These are phyloP conservation scores for Aplysina aerophoba DNA, from an alignment of 37 sponge, comb jelly and placozoan species.

Conservation along the genomic window DNA sequence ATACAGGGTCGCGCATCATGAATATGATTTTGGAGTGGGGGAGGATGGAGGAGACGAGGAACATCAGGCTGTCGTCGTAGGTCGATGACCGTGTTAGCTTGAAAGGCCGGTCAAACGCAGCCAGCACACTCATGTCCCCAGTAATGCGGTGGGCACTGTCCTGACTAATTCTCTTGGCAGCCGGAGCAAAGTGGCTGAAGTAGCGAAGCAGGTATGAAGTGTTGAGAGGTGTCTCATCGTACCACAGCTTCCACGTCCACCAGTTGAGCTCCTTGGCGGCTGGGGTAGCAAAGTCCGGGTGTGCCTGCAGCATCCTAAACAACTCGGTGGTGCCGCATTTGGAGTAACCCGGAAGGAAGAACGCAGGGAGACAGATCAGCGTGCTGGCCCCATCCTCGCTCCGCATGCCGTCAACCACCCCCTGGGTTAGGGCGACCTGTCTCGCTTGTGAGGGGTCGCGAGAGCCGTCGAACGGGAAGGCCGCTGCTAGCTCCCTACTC, in stretches of 20 bases:
- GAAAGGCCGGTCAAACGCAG: too few relatives aligned
- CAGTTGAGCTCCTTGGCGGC: constrained; percentile 1
- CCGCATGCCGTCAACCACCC: not conserved
- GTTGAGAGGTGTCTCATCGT: not conserved
- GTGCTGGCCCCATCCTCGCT: not conserved
- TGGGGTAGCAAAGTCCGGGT: constrained; percentile 13
- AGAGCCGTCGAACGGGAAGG: too few relatives aligned
- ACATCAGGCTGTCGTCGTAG: not conserved
- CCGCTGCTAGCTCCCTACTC: too few relatives aligned
- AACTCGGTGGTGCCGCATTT: constrained; percentile 21
- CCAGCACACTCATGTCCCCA: not conserved
- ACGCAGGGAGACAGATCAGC: constrained; percentile 6
- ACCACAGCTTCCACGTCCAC: not conserved
- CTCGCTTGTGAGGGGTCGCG: too few relatives aligned
- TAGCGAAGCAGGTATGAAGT: not conserved
- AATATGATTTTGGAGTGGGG: not conserved
- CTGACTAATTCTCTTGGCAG: not conserved
- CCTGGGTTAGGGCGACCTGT: too few relatives aligned
- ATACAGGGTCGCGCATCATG: not conserved
- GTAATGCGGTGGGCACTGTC: not conserved
- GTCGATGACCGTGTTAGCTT: not conserved
- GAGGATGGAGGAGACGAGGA: not conserved
- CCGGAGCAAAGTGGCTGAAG: not conserved
- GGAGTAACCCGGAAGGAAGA: not conserved
- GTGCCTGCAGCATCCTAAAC: not conserved